A percentile compares a stretch with the other conserved stretches of the same genome.
phyloP scores from a whole-genome alignment of 2,888 invertebrate species.

The Parochlus steinenii region DNA sequence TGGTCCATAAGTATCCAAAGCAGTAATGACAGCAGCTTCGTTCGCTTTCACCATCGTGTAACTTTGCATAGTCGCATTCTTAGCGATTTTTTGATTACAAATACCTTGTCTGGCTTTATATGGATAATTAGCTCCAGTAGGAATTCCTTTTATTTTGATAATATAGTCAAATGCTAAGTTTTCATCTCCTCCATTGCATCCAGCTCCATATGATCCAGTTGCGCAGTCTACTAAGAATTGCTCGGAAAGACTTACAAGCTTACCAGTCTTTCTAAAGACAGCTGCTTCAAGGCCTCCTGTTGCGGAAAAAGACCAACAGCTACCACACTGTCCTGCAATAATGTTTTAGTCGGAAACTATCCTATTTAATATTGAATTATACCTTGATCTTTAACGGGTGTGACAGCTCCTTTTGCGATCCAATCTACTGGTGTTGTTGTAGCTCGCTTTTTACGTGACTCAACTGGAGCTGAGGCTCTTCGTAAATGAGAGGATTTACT shows the following conservation, averaged over 20 bases:
- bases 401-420: constrained; percentile 26
- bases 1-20: constrained; percentile 26
- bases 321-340: no score
- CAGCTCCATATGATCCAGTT: constrained; percentile 20
- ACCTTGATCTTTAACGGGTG: constrained; percentile 27
- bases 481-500: no score
- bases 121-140: constrained; percentile 21
- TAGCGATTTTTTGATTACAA: constrained; percentile 19
- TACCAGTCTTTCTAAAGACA: constrained; percentile 23
- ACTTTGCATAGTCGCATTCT: constrained; percentile 20
- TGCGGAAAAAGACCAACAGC: constrained; percentile 28
- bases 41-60: constrained; percentile 22
- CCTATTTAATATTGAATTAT: no score
- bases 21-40: constrained; percentile 24
- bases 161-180: constrained; percentile 26
- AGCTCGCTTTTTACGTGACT: no score
- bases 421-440: constrained; percentile 27
- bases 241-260: constrained; percentile 23
- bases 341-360: no score
- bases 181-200: constrained; percentile 28
- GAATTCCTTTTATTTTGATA: constrained; percentile 20
- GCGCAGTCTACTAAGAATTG: constrained; percentile 27
- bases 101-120: constrained; percentile 22
- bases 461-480: no score
- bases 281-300: constrained; percentile 28